Evolutionary conservation across 2,113 vertebrate genomes (phyloP).

Genomic region (Tiliqua scincoides): DNA sequence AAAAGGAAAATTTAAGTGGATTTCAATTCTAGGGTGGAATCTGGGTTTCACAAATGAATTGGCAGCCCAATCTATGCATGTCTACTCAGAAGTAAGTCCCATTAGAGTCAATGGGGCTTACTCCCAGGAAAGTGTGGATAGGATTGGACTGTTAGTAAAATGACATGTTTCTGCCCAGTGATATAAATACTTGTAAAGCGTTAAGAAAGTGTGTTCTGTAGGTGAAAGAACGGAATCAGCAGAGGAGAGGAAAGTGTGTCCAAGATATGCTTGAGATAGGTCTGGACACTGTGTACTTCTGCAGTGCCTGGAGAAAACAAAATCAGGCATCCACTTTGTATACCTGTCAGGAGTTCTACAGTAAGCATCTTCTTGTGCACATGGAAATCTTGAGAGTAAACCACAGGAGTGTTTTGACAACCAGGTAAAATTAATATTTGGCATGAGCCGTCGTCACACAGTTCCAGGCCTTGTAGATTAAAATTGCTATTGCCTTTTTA

Average conservation of each 20-base stretch:
- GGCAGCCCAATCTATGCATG: not conserved
- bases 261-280: not conserved
- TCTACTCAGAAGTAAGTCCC: too few species aligned
- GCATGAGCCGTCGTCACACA: not conserved
- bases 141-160: too few species aligned
- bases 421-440: not conserved
- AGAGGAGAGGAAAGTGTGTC: not conserved
- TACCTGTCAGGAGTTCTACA: not conserved
- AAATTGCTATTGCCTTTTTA: not conserved
- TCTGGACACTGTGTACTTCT: not conserved
- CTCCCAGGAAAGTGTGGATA: too few species aligned
- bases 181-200: too few species aligned
- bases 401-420: not conserved
- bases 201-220: not conserved
- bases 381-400: not conserved
- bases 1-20: not conserved
- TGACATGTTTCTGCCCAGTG: too few species aligned
- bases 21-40: not conserved
- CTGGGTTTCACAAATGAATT: not conserved
- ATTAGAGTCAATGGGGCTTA: too few species aligned
- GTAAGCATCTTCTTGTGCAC: not conserved
- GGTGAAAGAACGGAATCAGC: not conserved
- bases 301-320: not conserved
- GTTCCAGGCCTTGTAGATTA: not conserved
- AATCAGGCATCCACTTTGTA: not conserved